These are phyloP conservation scores for Odontomyia ornata DNA, from an alignment of 2,888 invertebrate genomes.

Conservation along the genomic window DNA sequence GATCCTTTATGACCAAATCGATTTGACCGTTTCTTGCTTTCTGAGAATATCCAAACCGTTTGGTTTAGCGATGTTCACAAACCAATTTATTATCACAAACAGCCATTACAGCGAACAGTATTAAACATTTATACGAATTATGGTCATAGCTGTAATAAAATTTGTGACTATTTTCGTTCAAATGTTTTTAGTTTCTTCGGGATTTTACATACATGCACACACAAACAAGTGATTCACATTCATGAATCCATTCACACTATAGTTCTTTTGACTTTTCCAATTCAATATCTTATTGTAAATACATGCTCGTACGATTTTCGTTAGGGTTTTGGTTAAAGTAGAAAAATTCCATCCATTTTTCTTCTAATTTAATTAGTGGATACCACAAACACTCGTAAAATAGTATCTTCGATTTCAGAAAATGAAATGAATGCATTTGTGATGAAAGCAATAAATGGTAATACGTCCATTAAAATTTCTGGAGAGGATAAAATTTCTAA, in stretches of 20 bases:
- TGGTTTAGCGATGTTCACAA: neutral
- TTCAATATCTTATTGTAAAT: neutral
- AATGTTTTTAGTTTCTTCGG: neutral
- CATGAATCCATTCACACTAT: neutral
- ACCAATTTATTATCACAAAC: slow-evolving; percentile 23
- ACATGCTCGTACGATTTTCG: too few relatives aligned
- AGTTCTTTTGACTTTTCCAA: neutral
- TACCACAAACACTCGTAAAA: too few relatives aligned
- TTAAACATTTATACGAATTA: slow-evolving; percentile 29
- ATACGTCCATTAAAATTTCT: too few relatives aligned
- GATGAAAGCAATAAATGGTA: too few relatives aligned
- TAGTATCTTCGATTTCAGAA: too few relatives aligned
- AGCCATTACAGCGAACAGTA: neutral
- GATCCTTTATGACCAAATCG: neutral
- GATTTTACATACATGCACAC: neutral
- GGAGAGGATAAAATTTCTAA: too few relatives aligned
- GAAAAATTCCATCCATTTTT: too few relatives aligned
- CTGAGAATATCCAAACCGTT: neutral
- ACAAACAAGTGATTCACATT: neutral
- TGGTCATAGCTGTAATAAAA: slow-evolving; percentile 19
- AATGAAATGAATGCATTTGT: too few relatives aligned
- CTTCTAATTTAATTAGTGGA: too few relatives aligned
- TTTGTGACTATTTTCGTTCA: slow-evolving; percentile 1
- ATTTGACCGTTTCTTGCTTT: slow-evolving; percentile 24
- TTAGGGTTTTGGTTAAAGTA: too few relatives aligned